Conservation (phyloP, 2,888 invertebrate genomes). For the Tiphia femorata region DNA sequence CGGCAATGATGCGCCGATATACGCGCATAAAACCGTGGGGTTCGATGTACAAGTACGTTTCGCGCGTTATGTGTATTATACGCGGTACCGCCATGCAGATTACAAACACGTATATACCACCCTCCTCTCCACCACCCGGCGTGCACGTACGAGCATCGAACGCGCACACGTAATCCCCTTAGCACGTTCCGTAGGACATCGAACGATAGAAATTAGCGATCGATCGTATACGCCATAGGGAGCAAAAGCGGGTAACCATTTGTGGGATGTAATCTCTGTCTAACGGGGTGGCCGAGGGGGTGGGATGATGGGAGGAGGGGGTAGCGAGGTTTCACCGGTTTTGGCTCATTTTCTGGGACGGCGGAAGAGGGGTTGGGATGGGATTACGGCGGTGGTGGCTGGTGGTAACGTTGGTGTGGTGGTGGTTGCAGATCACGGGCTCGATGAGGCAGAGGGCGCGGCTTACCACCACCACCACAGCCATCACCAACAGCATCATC, state of each 20-base stretch:
- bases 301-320: constrained; percentile 4
- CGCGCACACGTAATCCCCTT: constrained; percentile 30
- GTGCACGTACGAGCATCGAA: too few relatives aligned
- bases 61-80: too few relatives aligned
- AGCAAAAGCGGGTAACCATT: constrained; percentile 28
- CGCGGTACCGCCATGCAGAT: too few relatives aligned
- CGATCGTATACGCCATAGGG: too few relatives aligned
- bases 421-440: constrained; percentile 69
- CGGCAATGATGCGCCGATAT: constrained; percentile 30
- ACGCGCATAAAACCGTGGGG: too few relatives aligned
- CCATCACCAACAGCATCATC: constrained; percentile 61
- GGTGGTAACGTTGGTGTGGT: constrained; percentile 68
- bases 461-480: constrained; percentile 67
- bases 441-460: constrained; percentile 63
- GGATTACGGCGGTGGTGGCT: constrained; percentile 62
- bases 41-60: too few relatives aligned
- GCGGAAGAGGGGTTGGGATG: constrained; percentile 28
- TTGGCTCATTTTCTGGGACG: constrained; percentile 29
- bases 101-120: too few relatives aligned
- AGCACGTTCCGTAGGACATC: constrained; percentile 36
- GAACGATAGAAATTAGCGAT: constrained; percentile 31
- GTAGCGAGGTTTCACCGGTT: not conserved
- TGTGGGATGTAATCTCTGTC: constrained; percentile 35
- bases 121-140: too few relatives aligned
- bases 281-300: constrained; percentile 11